A percentile compares a stretch with the other conserved stretches of the same genome.
phyloP scores from a whole-genome alignment of 2,113 vertebrate genomes.

The Caretta caretta region DNA sequence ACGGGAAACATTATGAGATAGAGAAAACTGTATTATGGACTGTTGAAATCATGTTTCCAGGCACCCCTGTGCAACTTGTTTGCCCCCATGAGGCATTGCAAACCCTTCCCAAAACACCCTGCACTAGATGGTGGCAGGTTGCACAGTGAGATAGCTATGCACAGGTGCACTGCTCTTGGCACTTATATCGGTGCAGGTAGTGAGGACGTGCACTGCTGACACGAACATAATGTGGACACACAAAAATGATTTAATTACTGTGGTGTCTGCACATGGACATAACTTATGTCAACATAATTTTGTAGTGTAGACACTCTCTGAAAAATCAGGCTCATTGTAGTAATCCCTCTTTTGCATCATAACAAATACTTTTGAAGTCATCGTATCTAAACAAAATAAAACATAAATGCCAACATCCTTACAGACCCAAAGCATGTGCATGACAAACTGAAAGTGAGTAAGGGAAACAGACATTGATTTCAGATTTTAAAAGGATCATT shows the following conservation, averaged over 20 bases:
- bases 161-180: background rate
- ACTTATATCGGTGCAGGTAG: background rate
- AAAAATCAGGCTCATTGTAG: background rate
- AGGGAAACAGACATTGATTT: background rate
- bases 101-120: background rate
- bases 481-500: background rate
- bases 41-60: background rate
- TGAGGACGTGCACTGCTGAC: background rate
- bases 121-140: background rate
- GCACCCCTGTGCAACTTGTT: background rate
- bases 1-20: background rate
- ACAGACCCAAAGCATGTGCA: background rate
- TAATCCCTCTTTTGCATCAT: background rate
- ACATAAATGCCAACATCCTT: constrained; percentile 22
- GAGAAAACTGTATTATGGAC: background rate
- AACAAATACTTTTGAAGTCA: constrained; percentile 22
- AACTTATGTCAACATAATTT: background rate
- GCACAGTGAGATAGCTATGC: background rate
- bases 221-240: background rate
- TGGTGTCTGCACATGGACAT: background rate
- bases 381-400: constrained; percentile 31
- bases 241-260: background rate
- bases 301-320: background rate
- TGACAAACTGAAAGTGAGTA: constrained; percentile 7
- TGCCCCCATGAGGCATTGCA: background rate